These are phyloP conservation scores for Phoronis australis DNA, from an alignment of 2,888 invertebrate species.

Conservation along the genomic window DNA sequence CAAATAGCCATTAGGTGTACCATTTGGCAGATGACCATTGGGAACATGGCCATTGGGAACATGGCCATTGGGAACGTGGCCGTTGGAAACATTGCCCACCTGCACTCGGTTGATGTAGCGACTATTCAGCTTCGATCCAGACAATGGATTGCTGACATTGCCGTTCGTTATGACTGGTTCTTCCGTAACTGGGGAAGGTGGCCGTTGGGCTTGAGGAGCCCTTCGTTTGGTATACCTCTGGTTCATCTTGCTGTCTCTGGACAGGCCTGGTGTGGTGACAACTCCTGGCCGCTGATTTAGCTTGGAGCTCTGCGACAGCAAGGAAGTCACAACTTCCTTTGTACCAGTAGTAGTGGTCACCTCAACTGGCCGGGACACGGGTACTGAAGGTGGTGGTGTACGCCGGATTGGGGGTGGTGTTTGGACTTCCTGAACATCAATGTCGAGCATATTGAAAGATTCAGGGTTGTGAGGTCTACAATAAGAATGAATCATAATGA, in stretches of 20 bases:
- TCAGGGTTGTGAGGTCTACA: slow-evolving; percentile 51
- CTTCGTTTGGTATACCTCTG: slow-evolving; percentile 40
- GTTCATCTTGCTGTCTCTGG: slow-evolving; percentile 45
- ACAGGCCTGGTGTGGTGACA: slow-evolving; percentile 32
- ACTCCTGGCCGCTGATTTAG: slow-evolving; percentile 38
- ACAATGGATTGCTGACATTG: slow-evolving; percentile 51
- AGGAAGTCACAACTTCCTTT: slow-evolving; percentile 22
- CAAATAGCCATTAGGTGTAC: slow-evolving; percentile 3
- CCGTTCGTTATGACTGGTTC: slow-evolving; percentile 25
- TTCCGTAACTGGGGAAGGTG: too few relatives aligned
- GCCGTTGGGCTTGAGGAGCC: slow-evolving; percentile 18
- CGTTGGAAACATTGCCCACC: slow-evolving; percentile 33
- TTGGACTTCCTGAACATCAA: slow-evolving; percentile 24
- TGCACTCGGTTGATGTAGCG: slow-evolving; percentile 59
- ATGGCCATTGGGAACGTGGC: slow-evolving; percentile 24
- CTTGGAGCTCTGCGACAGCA: slow-evolving; percentile 38
- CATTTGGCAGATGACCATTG: too few relatives aligned
- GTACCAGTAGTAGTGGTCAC: slow-evolving; percentile 8
- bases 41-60: slow-evolving; percentile 28
- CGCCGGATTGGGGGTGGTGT: slow-evolving; percentile 35
- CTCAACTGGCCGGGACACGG: slow-evolving; percentile 21
- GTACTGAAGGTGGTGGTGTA: slow-evolving; percentile 21
- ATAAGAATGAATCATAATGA: slow-evolving; percentile 1
- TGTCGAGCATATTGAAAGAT: slow-evolving; percentile 27
- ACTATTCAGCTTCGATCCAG: slow-evolving; percentile 79